phyloP scores from a whole-genome alignment of 2,797 vertebrate species.

The Eulemur coronatus region DNA sequence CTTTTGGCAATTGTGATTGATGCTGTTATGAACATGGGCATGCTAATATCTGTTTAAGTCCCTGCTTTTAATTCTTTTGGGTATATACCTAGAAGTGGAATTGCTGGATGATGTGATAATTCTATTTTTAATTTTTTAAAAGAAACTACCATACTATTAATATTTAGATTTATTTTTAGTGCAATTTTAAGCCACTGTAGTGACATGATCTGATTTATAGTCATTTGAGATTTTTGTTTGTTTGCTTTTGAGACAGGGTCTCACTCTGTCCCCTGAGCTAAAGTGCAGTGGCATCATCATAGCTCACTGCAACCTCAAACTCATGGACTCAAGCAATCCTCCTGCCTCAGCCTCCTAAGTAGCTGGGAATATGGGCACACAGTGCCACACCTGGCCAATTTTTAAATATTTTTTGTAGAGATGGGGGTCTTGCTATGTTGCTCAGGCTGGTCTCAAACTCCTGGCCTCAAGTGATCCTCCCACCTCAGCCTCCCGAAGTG shows the following conservation, averaged over 20 bases:
- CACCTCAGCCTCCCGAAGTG: neutral
- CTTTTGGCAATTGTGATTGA: neutral
- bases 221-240: neutral
- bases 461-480: neutral
- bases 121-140: neutral
- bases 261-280: neutral
- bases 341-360: neutral
- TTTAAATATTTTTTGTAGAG: neutral
- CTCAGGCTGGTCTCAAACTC: neutral
- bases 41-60: neutral
- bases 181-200: neutral
- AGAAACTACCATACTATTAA: neutral
- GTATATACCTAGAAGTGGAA: neutral
- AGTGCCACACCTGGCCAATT: neutral
- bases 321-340: neutral
- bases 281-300: neutral
- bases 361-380: neutral
- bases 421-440: neutral
- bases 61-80: neutral
- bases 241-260: neutral
- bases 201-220: neutral
- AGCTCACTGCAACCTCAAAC: neutral
- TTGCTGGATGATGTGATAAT: neutral
- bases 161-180: constrained; percentile 14
- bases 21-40: neutral